Percentiles rank a stretch among this genome's conserved stretches.
Evolutionary conservation across 2,797 vertebrate species (phyloP).

Genomic region (Sphenodon punctatus): DNA sequence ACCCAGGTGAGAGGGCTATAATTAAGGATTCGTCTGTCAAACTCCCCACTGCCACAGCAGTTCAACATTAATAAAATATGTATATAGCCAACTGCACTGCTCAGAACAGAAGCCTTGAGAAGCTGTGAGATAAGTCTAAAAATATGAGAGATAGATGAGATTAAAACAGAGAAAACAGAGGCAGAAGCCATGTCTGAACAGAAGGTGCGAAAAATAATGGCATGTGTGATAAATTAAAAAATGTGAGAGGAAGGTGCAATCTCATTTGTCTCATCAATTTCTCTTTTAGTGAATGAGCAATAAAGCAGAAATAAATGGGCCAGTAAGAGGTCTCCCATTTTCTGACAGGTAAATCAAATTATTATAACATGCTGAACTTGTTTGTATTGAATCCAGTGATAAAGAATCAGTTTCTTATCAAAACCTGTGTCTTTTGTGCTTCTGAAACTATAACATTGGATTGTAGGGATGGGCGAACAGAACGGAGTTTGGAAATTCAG

Average conservation of each 20-base stretch:
- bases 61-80: slow-evolving; percentile 30
- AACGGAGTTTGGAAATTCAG: no score
- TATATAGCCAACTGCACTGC: background rate
- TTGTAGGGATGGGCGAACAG: no score
- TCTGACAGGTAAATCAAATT: slow-evolving; percentile 28
- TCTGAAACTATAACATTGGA: background rate
- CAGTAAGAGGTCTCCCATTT: background rate
- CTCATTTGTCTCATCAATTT: slow-evolving; percentile 4
- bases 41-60: background rate
- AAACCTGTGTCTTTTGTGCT: background rate
- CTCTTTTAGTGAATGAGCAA: slow-evolving; percentile 4
- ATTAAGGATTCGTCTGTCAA: background rate
- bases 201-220: slow-evolving; percentile 17
- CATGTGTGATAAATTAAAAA: slow-evolving; percentile 34
- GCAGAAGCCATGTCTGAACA: slow-evolving; percentile 26
- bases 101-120: background rate
- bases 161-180: slow-evolving; percentile 20
- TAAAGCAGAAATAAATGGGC: slow-evolving; percentile 28
- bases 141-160: background rate
- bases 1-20: background rate
- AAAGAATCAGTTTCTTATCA: slow-evolving; percentile 10
- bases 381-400: slow-evolving; percentile 1
- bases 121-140: slow-evolving; percentile 22
- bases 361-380: slow-evolving; percentile 31
- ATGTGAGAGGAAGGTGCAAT: background rate